Evolutionary conservation across 2,888 invertebrate genomes (phyloP).

Genomic region (Julus scanicus): DNA sequence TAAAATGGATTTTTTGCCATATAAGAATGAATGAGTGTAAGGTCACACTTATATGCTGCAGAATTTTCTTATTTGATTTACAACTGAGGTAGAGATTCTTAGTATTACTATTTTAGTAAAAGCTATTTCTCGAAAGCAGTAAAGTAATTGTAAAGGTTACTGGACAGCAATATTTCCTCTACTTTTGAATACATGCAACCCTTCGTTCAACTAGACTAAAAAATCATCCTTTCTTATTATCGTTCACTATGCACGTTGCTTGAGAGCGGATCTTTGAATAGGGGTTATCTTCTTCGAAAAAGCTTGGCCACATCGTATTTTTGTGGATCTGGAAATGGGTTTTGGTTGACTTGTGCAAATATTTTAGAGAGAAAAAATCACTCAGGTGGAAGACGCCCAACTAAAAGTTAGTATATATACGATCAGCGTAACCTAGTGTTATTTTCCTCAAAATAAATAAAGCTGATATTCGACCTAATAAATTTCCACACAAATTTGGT

Average conservation of each 20-base stretch:
- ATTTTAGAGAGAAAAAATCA: background rate
- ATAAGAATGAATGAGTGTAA: no score
- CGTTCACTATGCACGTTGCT: background rate
- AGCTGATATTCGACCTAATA: no score
- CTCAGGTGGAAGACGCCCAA: background rate
- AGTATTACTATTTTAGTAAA: no score
- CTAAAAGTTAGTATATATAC: background rate
- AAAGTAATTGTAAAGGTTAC: no score
- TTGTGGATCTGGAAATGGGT: background rate
- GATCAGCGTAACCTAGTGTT: background rate
- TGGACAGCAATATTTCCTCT: background rate
- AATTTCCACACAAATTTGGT: no score
- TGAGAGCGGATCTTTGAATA: background rate
- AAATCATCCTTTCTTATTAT: background rate
- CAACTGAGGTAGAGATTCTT: no score
- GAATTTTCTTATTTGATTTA: no score
- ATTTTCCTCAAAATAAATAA: background rate
- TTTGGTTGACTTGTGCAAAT: slow-evolving; percentile 16
- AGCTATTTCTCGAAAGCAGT: no score
- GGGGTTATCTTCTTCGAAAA: background rate
- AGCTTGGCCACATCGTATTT: background rate
- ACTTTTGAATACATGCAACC: background rate
- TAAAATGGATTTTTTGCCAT: no score
- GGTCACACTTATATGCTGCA: no score
- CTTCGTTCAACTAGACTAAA: background rate